Percentiles rank a stretch among this genome's conserved stretches.
Evolutionary conservation across 2,797 vertebrate genomes (phyloP).

Genomic region (Gymnothorax javanicus): DNA sequence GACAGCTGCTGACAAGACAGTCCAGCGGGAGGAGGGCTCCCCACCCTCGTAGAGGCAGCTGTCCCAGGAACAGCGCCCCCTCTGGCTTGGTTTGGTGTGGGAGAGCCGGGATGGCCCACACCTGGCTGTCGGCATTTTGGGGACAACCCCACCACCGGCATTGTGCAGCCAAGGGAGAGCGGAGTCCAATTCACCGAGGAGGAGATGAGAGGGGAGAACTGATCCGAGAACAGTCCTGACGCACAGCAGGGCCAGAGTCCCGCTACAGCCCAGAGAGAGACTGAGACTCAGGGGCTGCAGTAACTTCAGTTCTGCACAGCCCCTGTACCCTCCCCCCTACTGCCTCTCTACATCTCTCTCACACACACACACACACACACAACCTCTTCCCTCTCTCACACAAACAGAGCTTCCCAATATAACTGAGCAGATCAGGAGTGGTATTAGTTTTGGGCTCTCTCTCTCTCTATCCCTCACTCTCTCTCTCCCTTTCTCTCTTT

Average conservation of each 20-base stretch:
- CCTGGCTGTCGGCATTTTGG: constrained; percentile 90
- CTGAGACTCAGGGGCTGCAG: constrained; percentile 63
- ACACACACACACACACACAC: constrained; percentile 48
- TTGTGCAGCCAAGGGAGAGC: constrained; percentile 48
- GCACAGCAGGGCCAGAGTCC: constrained; percentile 65
- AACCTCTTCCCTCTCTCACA: constrained; percentile 52
- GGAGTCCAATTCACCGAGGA: background rate
- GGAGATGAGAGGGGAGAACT: constrained; percentile 46
- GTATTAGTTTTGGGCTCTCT: constrained; percentile 69
- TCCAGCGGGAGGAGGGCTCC: constrained; percentile 57
- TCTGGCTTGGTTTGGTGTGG: constrained; percentile 85
- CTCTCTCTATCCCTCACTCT: constrained; percentile 50
- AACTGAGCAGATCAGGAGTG: constrained; percentile 81
- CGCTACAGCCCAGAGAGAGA: constrained; percentile 64
- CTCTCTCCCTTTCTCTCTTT: constrained; percentile 36
- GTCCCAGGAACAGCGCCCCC: constrained; percentile 73
- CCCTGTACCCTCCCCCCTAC: constrained; percentile 54
- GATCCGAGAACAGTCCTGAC: constrained; percentile 57
- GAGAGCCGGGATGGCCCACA: constrained; percentile 83
- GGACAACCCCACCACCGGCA: constrained; percentile 94
- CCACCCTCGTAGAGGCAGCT: constrained; percentile 73
- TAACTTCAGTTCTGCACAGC: constrained; percentile 61
- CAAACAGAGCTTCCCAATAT: constrained; percentile 74
- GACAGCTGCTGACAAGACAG: constrained; percentile 84
- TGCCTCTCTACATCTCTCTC: constrained; percentile 34